Conservation (phyloP, 2,113 vertebrate species). For the Alexandromys fortis region DNA sequence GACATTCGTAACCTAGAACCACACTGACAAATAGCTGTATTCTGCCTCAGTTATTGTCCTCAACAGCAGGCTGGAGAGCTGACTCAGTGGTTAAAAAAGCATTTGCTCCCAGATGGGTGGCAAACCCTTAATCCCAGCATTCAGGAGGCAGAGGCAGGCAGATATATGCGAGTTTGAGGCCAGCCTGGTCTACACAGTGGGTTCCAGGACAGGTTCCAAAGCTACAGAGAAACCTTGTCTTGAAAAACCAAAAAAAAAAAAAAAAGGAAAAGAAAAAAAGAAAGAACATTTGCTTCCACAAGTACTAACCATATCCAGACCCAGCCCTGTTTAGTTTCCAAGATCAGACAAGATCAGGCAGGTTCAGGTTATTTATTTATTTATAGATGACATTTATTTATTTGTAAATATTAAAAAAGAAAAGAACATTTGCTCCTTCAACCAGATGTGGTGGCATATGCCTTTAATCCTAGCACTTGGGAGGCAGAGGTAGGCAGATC, state of each 20-base stretch:
- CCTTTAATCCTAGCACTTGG: neutral
- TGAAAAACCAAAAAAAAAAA: no score
- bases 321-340: neutral
- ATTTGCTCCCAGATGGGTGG: neutral
- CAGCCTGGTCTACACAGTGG: no score
- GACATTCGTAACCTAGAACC: neutral
- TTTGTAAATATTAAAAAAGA: neutral
- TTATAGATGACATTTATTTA: no score
- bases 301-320: neutral
- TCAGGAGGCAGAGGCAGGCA: no score
- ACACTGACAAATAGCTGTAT: neutral
- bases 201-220: no score
- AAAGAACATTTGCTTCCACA: neutral
- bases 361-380: no score
- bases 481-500: neutral
- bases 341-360: neutral
- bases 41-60: neutral
- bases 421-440: neutral
- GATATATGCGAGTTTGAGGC: no score
- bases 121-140: no score
- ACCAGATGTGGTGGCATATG: no score
- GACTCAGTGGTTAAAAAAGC: neutral
- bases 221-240: no score
- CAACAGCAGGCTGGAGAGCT: neutral
- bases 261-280: no score